Percentiles rank a stretch among this genome's conserved stretches.
Conservation (phyloP, 2,113 vertebrate species). For the Vulpes vulpes region DNA sequence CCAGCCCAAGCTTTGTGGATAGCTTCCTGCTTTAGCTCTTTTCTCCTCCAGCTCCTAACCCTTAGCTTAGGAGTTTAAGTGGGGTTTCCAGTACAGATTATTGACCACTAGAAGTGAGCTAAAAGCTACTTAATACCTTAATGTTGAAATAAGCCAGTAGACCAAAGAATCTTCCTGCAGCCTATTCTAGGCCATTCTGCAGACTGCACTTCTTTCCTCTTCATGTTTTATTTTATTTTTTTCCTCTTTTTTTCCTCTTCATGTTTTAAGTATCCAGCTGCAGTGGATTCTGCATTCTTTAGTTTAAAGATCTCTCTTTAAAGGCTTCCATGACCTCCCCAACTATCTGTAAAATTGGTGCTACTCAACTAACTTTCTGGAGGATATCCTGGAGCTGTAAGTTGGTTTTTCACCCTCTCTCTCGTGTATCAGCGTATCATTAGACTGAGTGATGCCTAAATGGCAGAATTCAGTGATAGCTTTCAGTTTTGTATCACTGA, state of each 20-base stretch:
- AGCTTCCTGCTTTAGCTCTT: conserved; percentile 51
- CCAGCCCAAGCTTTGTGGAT: not conserved
- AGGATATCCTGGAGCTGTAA: not conserved
- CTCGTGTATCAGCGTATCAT: not conserved
- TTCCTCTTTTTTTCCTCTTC: not conserved
- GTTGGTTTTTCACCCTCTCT: not conserved
- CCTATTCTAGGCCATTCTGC: conserved; percentile 3
- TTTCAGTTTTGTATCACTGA: conserved; percentile 10
- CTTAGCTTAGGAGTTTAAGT: not conserved
- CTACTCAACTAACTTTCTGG: conserved; percentile 6
- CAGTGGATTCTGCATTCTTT: conserved; percentile 39
- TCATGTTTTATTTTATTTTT: not conserved
- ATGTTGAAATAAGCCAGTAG: not conserved
- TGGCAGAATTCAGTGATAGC: not conserved
- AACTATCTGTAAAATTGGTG: not conserved
- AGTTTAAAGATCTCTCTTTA: conserved; percentile 29
- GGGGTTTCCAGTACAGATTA: conserved; percentile 8
- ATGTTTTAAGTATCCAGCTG: conserved; percentile 10
- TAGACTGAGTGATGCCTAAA: not conserved
- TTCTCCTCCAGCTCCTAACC: conserved; percentile 44
- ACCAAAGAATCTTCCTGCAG: not conserved
- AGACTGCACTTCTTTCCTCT: not conserved
- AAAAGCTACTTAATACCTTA: conserved; percentile 59
- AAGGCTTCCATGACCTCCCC: not conserved
- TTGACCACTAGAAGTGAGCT: conserved; percentile 8